Percentiles rank a stretch among this genome's conserved stretches.
These are phyloP conservation scores for Carduelis carduelis DNA, from an alignment of 2,797 vertebrate species.

Conservation along the genomic window DNA sequence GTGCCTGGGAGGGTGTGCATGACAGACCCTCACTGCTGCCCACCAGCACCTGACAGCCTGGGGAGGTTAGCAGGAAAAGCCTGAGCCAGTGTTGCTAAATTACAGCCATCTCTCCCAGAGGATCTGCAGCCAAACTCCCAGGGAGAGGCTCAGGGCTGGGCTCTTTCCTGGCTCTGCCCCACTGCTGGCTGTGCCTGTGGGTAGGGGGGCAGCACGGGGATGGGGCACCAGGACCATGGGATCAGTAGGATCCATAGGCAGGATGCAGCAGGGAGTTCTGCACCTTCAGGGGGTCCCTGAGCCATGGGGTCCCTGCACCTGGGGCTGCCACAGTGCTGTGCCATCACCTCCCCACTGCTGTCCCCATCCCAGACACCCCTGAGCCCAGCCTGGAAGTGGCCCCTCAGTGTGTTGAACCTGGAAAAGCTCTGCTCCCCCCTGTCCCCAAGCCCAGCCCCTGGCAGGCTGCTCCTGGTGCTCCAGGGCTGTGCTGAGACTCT, in stretches of 20 bases:
- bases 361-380: not conserved
- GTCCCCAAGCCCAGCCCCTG: not conserved
- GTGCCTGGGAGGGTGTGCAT: not conserved
- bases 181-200: not conserved
- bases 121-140: not conserved
- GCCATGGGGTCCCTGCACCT: rapidly evolving
- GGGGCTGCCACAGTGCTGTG: not conserved
- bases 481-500: not conserved
- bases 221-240: rapidly evolving
- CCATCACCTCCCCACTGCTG: rapidly evolving
- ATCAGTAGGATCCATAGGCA: rapidly evolving
- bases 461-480: not conserved
- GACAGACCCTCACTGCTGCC: not conserved
- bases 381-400: not conserved
- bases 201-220: not conserved
- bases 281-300: not conserved
- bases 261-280: not conserved
- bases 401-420: not conserved
- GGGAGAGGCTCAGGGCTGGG: not conserved
- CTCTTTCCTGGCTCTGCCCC: not conserved
- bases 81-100: not conserved
- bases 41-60: not conserved
- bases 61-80: not conserved
- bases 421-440: not conserved
- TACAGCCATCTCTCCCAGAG: not conserved